phyloP scores from a whole-genome alignment of 2,888 invertebrate species.

The Cenopis cana region DNA sequence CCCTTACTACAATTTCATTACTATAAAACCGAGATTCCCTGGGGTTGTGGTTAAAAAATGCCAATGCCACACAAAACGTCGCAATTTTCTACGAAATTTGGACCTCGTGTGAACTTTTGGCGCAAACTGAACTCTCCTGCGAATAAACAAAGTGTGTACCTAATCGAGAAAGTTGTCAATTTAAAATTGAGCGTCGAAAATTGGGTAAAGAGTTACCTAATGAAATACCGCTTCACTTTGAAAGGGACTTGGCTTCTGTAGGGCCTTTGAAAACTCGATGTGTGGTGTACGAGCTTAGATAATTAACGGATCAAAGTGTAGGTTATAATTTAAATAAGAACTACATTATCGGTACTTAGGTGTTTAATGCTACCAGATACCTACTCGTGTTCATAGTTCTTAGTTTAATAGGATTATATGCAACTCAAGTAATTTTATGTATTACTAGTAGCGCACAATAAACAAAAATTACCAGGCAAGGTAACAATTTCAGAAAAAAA shows the following conservation, averaged over 20 bases:
- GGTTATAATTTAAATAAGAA: background rate
- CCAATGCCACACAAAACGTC: background rate
- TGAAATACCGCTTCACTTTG: conserved; percentile 30
- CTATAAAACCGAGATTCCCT: conserved; percentile 16
- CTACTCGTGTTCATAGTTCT: background rate
- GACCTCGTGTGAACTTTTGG: background rate
- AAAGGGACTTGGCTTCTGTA: background rate
- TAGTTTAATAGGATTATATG: background rate
- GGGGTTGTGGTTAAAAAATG: conserved; percentile 11
- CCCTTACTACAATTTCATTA: conserved; percentile 24
- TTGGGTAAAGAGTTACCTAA: conserved; percentile 33
- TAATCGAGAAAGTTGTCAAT: conserved; percentile 52
- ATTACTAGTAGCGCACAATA: no score
- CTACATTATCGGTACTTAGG: background rate
- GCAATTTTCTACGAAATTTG: background rate
- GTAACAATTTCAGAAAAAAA: no score
- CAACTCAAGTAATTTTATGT: background rate
- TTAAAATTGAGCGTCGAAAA: conserved; percentile 43
- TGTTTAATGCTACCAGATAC: background rate
- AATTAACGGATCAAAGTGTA: background rate
- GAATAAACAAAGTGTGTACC: conserved; percentile 48
- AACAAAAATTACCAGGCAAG: no score
- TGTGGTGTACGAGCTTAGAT: background rate
- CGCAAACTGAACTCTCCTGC: background rate
- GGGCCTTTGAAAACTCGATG: conserved; percentile 5